phyloP scores from a whole-genome alignment of 2,797 vertebrate genomes.

The Phataginus tetradactyla region DNA sequence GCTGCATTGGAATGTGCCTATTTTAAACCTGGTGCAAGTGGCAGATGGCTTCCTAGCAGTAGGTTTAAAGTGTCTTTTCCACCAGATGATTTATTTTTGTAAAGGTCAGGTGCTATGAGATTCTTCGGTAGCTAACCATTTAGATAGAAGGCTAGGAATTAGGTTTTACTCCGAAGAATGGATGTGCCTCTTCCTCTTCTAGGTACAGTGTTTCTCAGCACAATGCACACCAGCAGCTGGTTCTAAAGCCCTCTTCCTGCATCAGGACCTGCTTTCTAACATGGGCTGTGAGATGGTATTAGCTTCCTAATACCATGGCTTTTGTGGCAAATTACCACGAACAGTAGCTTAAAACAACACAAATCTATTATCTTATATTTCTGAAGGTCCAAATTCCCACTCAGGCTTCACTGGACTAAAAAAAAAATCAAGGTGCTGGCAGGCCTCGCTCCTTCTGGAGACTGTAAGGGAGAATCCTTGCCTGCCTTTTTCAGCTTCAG shows the following conservation, averaged over 20 bases:
- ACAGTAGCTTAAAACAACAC: not conserved
- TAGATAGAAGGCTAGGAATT: not conserved
- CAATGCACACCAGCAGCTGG: fast-evolving
- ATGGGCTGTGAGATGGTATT: fast-evolving
- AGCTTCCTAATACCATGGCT: not conserved
- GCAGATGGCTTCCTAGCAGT: not conserved
- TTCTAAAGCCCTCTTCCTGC: not conserved
- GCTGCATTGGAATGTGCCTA: not conserved
- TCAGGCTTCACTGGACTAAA: not conserved
- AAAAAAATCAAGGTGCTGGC: not conserved
- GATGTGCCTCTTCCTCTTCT: not conserved
- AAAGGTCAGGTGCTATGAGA: not conserved
- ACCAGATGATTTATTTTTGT: not conserved
- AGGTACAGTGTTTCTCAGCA: not conserved
- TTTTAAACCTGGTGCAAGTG: not conserved
- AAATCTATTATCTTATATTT: not conserved
- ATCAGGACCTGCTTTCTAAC: not conserved
- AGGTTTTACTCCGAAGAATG: not conserved
- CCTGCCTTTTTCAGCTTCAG: not conserved
- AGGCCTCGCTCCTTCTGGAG: not conserved
- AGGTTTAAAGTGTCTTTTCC: not conserved
- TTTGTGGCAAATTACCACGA: not conserved
- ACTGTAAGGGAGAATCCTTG: not conserved
- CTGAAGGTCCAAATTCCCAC: not conserved
- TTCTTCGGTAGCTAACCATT: not conserved